phyloP scores from a whole-genome alignment of 2,113 vertebrate species.

The Tupaia chinensis region DNA sequence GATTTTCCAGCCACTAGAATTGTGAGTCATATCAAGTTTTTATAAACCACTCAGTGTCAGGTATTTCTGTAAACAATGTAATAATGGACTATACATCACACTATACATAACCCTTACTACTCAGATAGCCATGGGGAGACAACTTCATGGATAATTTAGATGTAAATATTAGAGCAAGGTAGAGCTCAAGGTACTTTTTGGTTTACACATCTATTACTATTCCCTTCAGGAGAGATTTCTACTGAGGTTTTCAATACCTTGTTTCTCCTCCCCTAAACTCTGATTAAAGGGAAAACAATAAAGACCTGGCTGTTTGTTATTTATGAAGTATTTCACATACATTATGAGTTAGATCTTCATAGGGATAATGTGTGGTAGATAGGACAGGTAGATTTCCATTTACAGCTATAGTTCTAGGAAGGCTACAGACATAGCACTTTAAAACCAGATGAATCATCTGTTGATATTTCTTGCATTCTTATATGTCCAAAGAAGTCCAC shows the following conservation, averaged over 20 bases:
- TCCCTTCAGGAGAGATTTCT: neutral
- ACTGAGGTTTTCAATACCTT: neutral
- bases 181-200: neutral
- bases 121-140: neutral
- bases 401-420: neutral
- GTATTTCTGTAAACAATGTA: too few species aligned
- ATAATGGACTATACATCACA: too few species aligned
- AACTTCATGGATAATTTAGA: neutral
- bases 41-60: too few species aligned
- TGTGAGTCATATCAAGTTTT: too few species aligned
- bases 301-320: neutral
- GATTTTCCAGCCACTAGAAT: too few species aligned
- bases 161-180: neutral
- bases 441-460: neutral
- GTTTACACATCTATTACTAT: neutral
- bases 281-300: neutral
- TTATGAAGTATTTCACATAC: conserved; percentile 24
- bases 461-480: neutral
- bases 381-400: neutral
- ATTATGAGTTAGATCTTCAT: neutral
- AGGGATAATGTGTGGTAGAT: neutral
- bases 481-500: neutral
- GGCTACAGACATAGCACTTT: neutral
- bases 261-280: neutral
- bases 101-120: neutral